Base-by-base conservation (phyloP, 2,113 vertebrate species). In the Chrysochloris asiatica region DNA sequence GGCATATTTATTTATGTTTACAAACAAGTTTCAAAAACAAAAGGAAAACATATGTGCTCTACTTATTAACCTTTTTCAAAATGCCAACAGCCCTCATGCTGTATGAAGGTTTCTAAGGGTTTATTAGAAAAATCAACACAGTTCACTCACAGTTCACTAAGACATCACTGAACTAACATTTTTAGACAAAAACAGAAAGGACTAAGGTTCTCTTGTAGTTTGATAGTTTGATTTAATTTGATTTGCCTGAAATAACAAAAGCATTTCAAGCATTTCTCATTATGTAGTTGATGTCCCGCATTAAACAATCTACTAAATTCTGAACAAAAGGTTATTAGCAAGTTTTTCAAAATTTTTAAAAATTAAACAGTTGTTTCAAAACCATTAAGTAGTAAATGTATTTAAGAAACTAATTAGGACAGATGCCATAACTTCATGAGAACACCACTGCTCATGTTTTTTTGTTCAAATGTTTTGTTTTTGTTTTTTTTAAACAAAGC, bases 351-450 rank as follows among this genome's bases (percentile, higher is more conserved):
- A 98, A 99, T 98, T 98, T 98, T 98, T 98, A 98, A 98, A 98
- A 97, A 98, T 98, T 97, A 98, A 98, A 97, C 97, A 98, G 97
- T 98, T 97, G 98, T 98, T 98, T 96, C 97, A 98, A 99, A 99
- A 98, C 98, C 98, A 98, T 98, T 98, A 98, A 99, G 98, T 98
- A 99, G 98, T 98, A 99, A 99, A 99, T 98, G 97, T 98, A 97
- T 97, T 98, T 99, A 98, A 99, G 98, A 99, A 98, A 98, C 98
- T 98, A 98, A 98, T 98, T 97, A 98, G 98, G 98, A 98, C 98
- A 98, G 98, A 99, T 98, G 99, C 97, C 98, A 97, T 98, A 97
- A 97, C 98, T 97, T 98, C 97, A 99, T 98, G 98, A 98, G 98
- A 98, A 98, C 97, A 98, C 98, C 97, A 98, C 97, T 98, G 98